phyloP scores from a whole-genome alignment of 2,797 vertebrate species.

The Aeoliscus strigatus region DNA sequence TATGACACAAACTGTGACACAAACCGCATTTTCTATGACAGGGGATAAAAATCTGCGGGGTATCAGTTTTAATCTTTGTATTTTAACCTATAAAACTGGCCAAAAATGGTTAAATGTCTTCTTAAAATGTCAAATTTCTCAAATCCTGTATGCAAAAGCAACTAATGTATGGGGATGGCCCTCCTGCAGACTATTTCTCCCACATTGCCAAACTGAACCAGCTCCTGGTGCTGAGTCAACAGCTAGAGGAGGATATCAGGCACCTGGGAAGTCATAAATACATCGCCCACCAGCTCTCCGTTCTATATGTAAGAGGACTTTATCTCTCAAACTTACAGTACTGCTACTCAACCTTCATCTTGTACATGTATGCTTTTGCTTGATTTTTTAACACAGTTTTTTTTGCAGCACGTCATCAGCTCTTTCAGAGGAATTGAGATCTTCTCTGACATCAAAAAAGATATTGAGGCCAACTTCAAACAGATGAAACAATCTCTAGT shows the following conservation, averaged over 20 bases:
- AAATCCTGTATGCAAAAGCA: too few species aligned
- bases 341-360: background rate
- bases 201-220: conserved; percentile 80
- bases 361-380: background rate
- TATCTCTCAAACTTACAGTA: background rate
- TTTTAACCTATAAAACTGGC: too few species aligned
- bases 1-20: too few species aligned
- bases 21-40: too few species aligned
- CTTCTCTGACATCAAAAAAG: conserved; percentile 72
- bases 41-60: too few species aligned
- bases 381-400: background rate
- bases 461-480: conserved; percentile 83
- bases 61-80: too few species aligned
- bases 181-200: conserved; percentile 73
- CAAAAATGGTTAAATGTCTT: too few species aligned
- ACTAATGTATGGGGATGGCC: conserved; percentile 1
- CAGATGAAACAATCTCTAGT: conserved; percentile 77
- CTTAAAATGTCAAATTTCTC: too few species aligned
- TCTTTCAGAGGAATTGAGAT: conserved; percentile 72
- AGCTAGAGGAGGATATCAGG: conserved; percentile 78
- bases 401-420: conserved; percentile 77
- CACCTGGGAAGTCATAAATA: conserved; percentile 84
- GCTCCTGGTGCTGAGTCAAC: conserved; percentile 79
- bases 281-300: conserved; percentile 81
- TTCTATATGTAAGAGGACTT: conserved; percentile 73